Evolutionary conservation across 2,113 vertebrate species (phyloP).

Genomic region (Salvelinus namaycush): DNA sequence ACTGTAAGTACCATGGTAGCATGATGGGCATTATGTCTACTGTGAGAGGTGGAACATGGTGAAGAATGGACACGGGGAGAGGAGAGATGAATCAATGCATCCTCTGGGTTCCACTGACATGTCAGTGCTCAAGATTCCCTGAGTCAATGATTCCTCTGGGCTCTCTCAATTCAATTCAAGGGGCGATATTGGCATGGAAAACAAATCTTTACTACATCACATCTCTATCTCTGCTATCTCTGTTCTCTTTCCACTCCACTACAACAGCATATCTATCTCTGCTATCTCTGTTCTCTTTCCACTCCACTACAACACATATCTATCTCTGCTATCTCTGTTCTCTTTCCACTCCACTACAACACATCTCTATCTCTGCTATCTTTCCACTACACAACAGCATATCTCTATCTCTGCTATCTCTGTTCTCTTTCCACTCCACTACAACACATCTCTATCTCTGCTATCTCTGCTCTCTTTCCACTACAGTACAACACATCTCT

Average conservation of each 20-base stretch:
- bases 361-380: constrained; percentile 9
- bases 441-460: too few species aligned
- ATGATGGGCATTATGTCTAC: constrained; percentile 13
- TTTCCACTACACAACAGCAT: too few species aligned
- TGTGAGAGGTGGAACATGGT: constrained; percentile 41
- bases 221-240: constrained; percentile 14
- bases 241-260: too few species aligned
- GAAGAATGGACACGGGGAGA: constrained; percentile 47
- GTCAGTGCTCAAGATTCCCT: constrained; percentile 45
- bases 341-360: neutral
- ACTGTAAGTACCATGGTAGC: neutral
- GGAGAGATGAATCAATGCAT: constrained; percentile 73
- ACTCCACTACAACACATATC: too few species aligned
- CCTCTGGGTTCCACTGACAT: constrained; percentile 68
- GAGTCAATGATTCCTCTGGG: too few species aligned
- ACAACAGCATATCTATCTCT: too few species aligned
- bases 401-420: too few species aligned
- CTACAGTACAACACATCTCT: neutral
- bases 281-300: neutral
- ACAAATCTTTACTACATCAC: neutral
- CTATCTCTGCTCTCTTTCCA: too few species aligned
- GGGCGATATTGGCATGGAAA: too few species aligned
- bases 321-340: too few species aligned
- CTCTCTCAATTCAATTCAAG: too few species aligned
- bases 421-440: too few species aligned